Conservation (phyloP, 2,888 invertebrate genomes). For the Mimumesa dahlbomi region DNA sequence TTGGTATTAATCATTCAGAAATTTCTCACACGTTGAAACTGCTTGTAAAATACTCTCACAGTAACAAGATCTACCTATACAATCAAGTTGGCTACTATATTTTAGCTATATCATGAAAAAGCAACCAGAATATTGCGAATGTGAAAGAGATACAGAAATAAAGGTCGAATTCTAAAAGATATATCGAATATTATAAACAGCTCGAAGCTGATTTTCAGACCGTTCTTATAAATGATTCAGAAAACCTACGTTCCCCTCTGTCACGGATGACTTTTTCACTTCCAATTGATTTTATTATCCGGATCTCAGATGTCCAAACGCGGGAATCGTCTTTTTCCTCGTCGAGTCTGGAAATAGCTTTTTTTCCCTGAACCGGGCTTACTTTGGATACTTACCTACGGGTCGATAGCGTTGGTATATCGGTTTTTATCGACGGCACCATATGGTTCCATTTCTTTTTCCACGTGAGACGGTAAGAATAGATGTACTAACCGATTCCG, state of each 20-base stretch:
- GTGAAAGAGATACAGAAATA: constrained; percentile 3
- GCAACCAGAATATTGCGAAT: background rate
- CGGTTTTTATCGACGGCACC: constrained; percentile 56
- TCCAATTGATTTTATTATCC: constrained; percentile 57
- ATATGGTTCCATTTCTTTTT: constrained; percentile 43
- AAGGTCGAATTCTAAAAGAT: background rate
- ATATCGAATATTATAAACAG: constrained; percentile 39
- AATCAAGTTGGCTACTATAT: too few relatives aligned
- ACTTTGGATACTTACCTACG: constrained; percentile 49
- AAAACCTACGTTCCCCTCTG: constrained; percentile 17
- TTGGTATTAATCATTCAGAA: constrained; percentile 24
- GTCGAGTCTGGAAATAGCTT: constrained; percentile 33
- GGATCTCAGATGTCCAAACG: constrained; percentile 38
- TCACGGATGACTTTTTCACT: constrained; percentile 35
- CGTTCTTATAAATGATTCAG: constrained; percentile 48
- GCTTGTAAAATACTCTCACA: background rate
- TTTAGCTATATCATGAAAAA: too few relatives aligned
- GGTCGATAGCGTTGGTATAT: constrained; percentile 44
- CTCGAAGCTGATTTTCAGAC: constrained; percentile 11
- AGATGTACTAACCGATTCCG: background rate
- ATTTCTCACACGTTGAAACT: constrained; percentile 17
- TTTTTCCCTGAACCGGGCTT: constrained; percentile 39
- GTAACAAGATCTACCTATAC: too few relatives aligned
- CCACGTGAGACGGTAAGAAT: background rate
- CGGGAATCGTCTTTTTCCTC: constrained; percentile 29